These are phyloP conservation scores for Mormyrus lacerda DNA, from an alignment of 2,113 vertebrate genomes.

Conservation along the genomic window DNA sequence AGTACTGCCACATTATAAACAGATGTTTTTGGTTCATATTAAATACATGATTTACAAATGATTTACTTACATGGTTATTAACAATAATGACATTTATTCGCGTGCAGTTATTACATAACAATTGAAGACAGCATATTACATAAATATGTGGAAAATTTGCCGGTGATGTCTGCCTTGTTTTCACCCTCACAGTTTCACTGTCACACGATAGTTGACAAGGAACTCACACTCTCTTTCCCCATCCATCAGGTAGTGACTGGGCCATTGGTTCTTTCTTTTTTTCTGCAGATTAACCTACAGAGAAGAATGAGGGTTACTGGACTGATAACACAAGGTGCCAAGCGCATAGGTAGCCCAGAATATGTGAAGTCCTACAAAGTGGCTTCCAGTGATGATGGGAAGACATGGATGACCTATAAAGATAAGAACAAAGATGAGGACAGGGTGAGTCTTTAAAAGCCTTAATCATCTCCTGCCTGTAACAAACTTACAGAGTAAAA, in stretches of 20 bases:
- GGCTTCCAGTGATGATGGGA: constrained; percentile 90
- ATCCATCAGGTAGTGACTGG: neutral
- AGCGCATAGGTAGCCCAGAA: constrained; percentile 94
- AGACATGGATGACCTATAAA: constrained; percentile 90
- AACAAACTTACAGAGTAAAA: neutral
- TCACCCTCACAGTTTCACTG: neutral
- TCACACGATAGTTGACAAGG: neutral
- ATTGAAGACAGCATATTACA: neutral
- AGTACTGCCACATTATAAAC: neutral
- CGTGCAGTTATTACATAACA: neutral
- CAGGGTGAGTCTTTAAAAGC: constrained; percentile 67
- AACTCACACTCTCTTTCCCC: neutral
- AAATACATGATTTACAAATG: too few relatives aligned
- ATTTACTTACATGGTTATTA: neutral
- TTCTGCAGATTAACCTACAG: constrained; percentile 89
- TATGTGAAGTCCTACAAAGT: constrained; percentile 98
- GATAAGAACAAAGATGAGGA: constrained; percentile 87
- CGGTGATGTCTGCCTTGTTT: neutral
- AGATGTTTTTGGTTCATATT: neutral
- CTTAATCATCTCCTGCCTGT: neutral
- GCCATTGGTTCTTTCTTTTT: neutral
- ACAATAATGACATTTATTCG: neutral
- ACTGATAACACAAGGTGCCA: constrained; percentile 96
- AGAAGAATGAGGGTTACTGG: constrained; percentile 95
- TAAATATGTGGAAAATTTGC: neutral